phyloP scores from a whole-genome alignment of 1,140 invertebrate species.

The Diachasmimorpha longicaudata region DNA sequence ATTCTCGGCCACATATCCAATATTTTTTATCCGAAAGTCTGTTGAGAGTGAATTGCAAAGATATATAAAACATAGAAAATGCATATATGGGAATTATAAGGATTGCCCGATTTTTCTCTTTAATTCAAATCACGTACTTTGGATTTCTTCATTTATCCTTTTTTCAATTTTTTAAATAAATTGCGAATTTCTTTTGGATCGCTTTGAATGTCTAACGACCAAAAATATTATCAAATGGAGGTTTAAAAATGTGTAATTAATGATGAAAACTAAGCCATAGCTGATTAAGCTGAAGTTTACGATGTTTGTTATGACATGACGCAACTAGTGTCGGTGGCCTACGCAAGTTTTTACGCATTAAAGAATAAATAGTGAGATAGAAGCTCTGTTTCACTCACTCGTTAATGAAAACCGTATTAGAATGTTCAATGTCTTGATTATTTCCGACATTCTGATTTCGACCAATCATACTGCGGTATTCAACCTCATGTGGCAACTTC shows the following conservation, averaged over 20 bases:
- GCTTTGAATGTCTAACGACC: too few relatives aligned
- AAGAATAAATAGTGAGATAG: not conserved
- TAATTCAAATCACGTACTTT: too few relatives aligned
- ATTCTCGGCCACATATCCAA: not conserved
- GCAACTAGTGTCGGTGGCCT: not conserved
- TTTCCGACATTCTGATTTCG: not conserved
- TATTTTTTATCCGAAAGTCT: not conserved
- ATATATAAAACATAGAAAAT: not conserved
- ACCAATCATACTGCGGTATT: too few relatives aligned
- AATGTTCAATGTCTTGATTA: not conserved
- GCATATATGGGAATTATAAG: not conserved
- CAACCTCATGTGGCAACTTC: too few relatives aligned
- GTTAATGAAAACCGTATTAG: not conserved
- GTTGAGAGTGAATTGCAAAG: not conserved
- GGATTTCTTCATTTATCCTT: too few relatives aligned
- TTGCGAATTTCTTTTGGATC: not conserved
- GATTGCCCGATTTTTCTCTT: not conserved
- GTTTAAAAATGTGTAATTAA: too few relatives aligned
- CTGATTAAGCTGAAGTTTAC: too few relatives aligned
- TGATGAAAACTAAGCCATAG: too few relatives aligned
- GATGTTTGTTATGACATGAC: too few relatives aligned
- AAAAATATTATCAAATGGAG: too few relatives aligned
- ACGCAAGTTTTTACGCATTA: not conserved
- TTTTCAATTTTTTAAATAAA: not conserved
- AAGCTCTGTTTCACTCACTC: not conserved